A percentile compares a stretch with the other conserved stretches of the same genome.
phyloP scores from a whole-genome alignment of 2,113 vertebrate species.

The Dicrurus megarhynchus region DNA sequence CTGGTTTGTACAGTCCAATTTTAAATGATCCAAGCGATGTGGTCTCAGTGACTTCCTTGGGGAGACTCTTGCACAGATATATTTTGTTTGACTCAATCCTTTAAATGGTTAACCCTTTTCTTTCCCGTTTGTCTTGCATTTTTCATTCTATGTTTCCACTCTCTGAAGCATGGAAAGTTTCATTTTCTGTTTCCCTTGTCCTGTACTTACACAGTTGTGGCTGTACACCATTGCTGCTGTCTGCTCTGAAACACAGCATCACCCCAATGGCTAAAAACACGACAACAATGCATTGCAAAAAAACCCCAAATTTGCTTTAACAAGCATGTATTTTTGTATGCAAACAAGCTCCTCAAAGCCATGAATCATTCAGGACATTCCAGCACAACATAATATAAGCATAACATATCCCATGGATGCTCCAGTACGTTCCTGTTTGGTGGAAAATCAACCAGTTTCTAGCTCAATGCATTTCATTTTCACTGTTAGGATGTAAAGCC shows the following conservation, averaged over 20 bases:
- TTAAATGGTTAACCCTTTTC: conserved; percentile 48
- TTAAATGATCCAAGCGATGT: conserved; percentile 51
- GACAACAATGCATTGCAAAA: background rate
- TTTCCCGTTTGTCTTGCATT: background rate
- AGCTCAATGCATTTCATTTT: background rate
- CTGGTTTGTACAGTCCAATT: conserved; percentile 34
- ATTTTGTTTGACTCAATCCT: conserved; percentile 15
- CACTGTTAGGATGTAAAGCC: background rate
- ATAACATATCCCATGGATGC: fast-evolving
- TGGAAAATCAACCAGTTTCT: background rate
- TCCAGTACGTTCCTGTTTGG: background rate
- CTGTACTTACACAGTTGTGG: background rate
- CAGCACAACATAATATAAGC: fast-evolving
- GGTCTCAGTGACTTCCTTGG: conserved; percentile 44
- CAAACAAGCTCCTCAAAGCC: background rate
- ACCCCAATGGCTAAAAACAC: background rate
- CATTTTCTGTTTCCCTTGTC: background rate
- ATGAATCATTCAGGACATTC: background rate
- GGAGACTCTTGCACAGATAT: conserved; percentile 13
- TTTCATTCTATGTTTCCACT: background rate
- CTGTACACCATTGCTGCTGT: background rate
- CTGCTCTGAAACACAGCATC: background rate
- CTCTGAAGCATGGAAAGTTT: background rate
- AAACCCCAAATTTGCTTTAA: background rate
- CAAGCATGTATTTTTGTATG: too few species aligned